Conservation (phyloP, 2,797 vertebrate genomes). For the Enteromius anoplus region DNA sequence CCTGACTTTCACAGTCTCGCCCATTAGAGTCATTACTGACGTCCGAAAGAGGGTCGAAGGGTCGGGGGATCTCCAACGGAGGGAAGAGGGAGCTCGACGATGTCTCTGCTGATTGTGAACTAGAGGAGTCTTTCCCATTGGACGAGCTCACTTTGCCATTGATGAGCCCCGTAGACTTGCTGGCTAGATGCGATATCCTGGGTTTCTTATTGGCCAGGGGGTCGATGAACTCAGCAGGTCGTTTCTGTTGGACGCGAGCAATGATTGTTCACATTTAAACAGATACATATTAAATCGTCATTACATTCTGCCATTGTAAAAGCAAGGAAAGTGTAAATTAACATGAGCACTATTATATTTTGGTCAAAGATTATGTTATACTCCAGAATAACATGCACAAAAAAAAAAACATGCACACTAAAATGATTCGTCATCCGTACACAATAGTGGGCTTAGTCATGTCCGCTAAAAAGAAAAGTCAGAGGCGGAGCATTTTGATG, state of each 20-base stretch:
- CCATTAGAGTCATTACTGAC: constrained; percentile 91
- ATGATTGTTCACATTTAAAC: constrained; percentile 25
- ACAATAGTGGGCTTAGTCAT: background rate
- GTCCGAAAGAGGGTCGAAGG: constrained; percentile 87
- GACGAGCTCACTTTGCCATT: constrained; percentile 86
- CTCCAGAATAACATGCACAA: background rate
- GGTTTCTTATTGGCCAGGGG: constrained; percentile 92
- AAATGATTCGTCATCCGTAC: background rate
- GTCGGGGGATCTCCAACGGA: constrained; percentile 80
- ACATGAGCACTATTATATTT: background rate
- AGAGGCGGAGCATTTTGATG: background rate
- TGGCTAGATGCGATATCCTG: constrained; percentile 89
- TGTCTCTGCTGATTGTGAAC: constrained; percentile 61
- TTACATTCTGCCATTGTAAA: background rate
- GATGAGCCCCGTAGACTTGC: constrained; percentile 79
- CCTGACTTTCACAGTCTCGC: constrained; percentile 83
- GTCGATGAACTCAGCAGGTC: constrained; percentile 90
- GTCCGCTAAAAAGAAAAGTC: background rate
- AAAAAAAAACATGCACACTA: background rate
- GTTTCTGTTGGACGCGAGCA: constrained; percentile 80
- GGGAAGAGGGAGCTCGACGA: constrained; percentile 79
- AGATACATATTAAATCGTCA: background rate
- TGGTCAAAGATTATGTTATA: background rate
- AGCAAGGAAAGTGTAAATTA: background rate
- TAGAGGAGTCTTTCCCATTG: constrained; percentile 79